Percentiles rank a stretch among this genome's conserved stretches.
Conservation (phyloP, 2,888 invertebrate species). For the Andrena fulva region DNA sequence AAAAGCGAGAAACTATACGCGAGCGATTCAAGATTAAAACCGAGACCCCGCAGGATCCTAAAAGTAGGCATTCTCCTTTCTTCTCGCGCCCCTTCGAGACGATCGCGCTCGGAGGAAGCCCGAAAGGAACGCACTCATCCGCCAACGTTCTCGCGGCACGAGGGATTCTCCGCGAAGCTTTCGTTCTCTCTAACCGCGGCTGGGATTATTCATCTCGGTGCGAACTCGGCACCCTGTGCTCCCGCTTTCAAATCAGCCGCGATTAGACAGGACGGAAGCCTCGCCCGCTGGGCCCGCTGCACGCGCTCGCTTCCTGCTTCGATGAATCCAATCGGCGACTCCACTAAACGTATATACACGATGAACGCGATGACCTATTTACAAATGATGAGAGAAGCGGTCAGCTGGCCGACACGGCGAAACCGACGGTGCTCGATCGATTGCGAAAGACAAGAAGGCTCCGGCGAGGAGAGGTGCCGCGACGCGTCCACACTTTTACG, state of each 20-base stretch:
- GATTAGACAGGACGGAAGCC: constrained; percentile 41
- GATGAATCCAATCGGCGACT: constrained; percentile 40
- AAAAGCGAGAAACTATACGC: not conserved
- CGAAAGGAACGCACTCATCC: constrained; percentile 14
- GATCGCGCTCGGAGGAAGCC: not conserved
- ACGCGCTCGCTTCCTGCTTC: constrained; percentile 14
- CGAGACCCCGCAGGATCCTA: not conserved
- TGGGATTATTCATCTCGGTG: not conserved
- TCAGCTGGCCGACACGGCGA: constrained; percentile 50
- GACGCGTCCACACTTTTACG: constrained; percentile 2
- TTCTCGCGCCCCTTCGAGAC: too few species aligned
- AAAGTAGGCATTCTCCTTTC: not conserved
- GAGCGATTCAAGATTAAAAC: not conserved
- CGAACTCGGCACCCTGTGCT: too few species aligned
- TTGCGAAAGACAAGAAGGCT: constrained; percentile 41
- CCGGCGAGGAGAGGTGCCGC: constrained; percentile 34
- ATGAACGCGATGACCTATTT: constrained; percentile 73
- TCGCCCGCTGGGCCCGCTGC: not conserved
- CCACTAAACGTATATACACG: constrained; percentile 60
- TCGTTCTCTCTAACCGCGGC: constrained; percentile 3
- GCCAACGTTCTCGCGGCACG: constrained; percentile 17
- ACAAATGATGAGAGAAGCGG: constrained; percentile 73
- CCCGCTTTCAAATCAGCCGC: too few species aligned
- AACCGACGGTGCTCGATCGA: constrained; percentile 34
- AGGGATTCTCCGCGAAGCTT: not conserved